Conservation (phyloP, 2,888 invertebrate species). For the Nineta flava region DNA sequence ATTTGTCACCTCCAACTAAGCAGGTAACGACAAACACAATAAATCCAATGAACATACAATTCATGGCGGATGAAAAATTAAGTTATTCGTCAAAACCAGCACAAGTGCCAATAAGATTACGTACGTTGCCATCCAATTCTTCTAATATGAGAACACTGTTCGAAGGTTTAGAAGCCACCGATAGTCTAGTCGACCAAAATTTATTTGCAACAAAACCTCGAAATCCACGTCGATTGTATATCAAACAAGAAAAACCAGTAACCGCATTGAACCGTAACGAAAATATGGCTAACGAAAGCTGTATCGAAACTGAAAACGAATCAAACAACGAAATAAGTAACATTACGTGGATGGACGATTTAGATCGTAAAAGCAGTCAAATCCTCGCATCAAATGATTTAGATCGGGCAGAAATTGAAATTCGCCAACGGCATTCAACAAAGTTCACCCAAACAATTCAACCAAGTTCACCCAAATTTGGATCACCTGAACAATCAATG, state of each 20-base stretch:
- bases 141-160: constrained; percentile 49
- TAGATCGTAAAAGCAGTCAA: too few species aligned
- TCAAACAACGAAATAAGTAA: too few species aligned
- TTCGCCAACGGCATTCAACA: too few species aligned
- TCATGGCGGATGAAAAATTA: background rate
- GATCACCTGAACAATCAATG: too few species aligned
- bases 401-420: too few species aligned
- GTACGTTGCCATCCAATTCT: background rate
- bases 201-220: constrained; percentile 1
- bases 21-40: background rate
- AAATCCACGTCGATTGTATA: constrained; percentile 2
- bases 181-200: constrained; percentile 41
- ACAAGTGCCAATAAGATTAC: background rate
- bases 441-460: too few species aligned
- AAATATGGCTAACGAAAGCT: too few species aligned
- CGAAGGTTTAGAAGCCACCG: constrained; percentile 73
- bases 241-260: background rate
- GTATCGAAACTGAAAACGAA: too few species aligned
- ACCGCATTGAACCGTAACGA: too few species aligned
- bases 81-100: background rate
- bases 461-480: too few species aligned
- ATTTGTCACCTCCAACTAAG: background rate
- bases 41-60: background rate
- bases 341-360: too few species aligned
- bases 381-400: too few species aligned